These are phyloP conservation scores for Nerophis ophidion DNA, from an alignment of 2,113 vertebrate genomes.

Conservation along the genomic window DNA sequence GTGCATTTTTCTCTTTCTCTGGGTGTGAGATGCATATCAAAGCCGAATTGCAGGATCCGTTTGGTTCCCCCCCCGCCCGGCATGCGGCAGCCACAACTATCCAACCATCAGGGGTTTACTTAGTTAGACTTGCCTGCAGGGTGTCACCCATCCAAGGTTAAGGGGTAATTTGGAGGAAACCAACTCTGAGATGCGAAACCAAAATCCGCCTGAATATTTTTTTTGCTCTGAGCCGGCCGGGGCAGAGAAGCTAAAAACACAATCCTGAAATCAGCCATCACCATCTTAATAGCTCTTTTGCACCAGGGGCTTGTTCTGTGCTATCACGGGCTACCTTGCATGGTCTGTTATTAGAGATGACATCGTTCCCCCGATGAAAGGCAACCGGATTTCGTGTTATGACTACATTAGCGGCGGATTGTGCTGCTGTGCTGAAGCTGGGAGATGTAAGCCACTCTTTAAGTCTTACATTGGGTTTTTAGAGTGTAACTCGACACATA, in stretches of 20 bases:
- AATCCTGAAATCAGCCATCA: slow-evolving; percentile 34
- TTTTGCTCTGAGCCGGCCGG: slow-evolving; percentile 46
- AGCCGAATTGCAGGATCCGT: slow-evolving; percentile 81
- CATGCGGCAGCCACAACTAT: slow-evolving; percentile 41
- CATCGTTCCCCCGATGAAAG: slow-evolving; percentile 38
- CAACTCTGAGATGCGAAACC: slow-evolving; percentile 52
- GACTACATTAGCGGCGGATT: slow-evolving; percentile 45
- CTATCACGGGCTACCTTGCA: slow-evolving; percentile 29
- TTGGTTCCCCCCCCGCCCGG: slow-evolving; percentile 40
- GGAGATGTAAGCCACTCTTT: slow-evolving; percentile 10
- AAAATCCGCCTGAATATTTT: slow-evolving; percentile 54
- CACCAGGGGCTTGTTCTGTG: slow-evolving; percentile 34
- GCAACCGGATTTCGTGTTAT: slow-evolving; percentile 49
- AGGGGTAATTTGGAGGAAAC: slow-evolving; percentile 55
- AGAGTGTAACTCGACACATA: too few species aligned
- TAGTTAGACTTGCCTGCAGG: slow-evolving; percentile 41
- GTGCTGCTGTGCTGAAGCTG: slow-evolving; percentile 26
- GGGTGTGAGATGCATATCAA: slow-evolving; percentile 89
- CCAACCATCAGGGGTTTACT: background rate
- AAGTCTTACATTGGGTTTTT: too few species aligned
- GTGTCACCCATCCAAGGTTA: slow-evolving; percentile 40
- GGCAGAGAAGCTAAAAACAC: slow-evolving; percentile 27
- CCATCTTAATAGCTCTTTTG: slow-evolving; percentile 51
- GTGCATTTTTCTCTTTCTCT: slow-evolving; percentile 82
- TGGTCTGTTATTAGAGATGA: slow-evolving; percentile 43